Evolutionary conservation across 2,888 invertebrate species (phyloP), one percentile per base, ranked within the genome.

Genomic region (Chaitophorus viminalis): DNA sequence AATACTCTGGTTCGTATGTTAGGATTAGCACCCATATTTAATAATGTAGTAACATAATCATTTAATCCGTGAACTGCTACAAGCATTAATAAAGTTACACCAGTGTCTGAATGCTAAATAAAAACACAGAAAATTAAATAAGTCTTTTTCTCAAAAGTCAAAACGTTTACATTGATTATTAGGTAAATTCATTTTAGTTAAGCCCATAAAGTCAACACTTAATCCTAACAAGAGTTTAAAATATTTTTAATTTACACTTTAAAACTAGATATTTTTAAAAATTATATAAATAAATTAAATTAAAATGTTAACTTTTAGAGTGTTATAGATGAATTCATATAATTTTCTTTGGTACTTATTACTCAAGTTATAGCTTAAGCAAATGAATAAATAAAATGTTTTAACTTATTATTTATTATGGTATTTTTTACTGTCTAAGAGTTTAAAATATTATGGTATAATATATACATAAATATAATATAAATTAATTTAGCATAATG

Each of bases 31-130:
- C 95, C 96, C 84, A 96, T 93, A 90, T 93, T 93, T 89, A 97
- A 92, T 87, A 97, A 93, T 91, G 95, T 94, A 89, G 94, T 93
- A 21, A 95, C 93, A 82, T 94, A 93, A 89, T 94, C 94, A 0
- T 93, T 89, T 89, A 94, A 94, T 0, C 96, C 96, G 89, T 95
- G 92, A 60, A 93, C 93, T 21, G 96, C 94, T 82, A 96, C 96
- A 1, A 95, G 94, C 95, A 97, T 97, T 90, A 97, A 93, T 0
- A 96, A 94, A 25, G 95, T 95, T 89, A 93, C 94, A 21, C 93
- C 93, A 2, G 93, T 94, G 88, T 92, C 91, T 0, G 94, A 93
- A 91, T 96, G 96, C 90, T 94, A 93, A 89, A 92, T 92, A 65
- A 79, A 36, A 78, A 77, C 25, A 33, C 14, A 14, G 18, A 76